Percentiles rank a stretch among this genome's conserved stretches.
phyloP scores from a whole-genome alignment of 2,113 vertebrate species.

The Geococcyx californianus region DNA sequence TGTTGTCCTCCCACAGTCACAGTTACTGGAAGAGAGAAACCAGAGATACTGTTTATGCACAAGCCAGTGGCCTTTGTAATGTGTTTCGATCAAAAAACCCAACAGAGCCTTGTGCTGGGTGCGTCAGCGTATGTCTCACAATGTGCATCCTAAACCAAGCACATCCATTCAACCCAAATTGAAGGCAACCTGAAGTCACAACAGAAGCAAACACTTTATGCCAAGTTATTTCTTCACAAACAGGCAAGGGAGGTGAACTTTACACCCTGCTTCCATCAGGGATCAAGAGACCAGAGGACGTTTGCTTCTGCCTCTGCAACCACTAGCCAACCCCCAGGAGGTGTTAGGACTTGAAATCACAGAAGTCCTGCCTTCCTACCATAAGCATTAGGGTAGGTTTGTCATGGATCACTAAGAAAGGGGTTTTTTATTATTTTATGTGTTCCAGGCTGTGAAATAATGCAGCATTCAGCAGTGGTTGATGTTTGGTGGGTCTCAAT shows the following conservation, averaged over 20 bases:
- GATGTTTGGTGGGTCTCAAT: not conserved
- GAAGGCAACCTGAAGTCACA: not conserved
- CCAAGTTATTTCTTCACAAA: not conserved
- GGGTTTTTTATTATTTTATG: not conserved
- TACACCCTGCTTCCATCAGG: not conserved
- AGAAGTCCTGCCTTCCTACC: not conserved
- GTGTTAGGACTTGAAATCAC: not conserved
- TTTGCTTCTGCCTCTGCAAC: not conserved
- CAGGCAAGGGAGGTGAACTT: not conserved
- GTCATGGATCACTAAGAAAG: not conserved
- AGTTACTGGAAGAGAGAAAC: slow-evolving; percentile 79
- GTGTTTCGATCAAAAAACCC: not conserved
- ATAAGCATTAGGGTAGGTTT: not conserved
- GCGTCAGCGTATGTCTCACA: not conserved
- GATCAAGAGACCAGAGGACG: not conserved
- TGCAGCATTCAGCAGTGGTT: not conserved
- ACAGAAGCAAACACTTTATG: not conserved
- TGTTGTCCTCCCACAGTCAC: slow-evolving; percentile 88
- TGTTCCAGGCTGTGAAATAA: not conserved
- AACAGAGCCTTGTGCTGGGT: not conserved
- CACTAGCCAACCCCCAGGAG: not conserved
- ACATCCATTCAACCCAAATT: not conserved
- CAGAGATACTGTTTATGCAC: not conserved
- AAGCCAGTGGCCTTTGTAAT: not conserved
- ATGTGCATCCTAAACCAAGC: not conserved